phyloP scores from a whole-genome alignment of 1,140 invertebrate species.

The Sitophilus oryzae region DNA sequence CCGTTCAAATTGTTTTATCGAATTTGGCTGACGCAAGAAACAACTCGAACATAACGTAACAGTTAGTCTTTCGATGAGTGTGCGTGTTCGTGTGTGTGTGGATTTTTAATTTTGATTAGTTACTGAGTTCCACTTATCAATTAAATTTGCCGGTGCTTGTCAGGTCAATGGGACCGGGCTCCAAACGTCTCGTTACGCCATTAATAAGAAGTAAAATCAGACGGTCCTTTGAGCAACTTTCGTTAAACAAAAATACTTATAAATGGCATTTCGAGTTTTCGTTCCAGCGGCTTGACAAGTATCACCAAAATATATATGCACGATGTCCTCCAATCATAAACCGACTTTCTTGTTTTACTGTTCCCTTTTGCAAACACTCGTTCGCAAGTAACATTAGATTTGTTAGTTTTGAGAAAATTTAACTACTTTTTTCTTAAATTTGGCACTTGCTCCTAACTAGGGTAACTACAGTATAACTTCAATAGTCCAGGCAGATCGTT shows the following conservation, averaged over 20 bases:
- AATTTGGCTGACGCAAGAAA: constrained; percentile 39
- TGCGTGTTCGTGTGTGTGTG: constrained; percentile 44
- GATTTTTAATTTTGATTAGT: constrained; percentile 40
- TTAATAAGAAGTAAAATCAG: constrained; percentile 1
- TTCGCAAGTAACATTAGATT: no score
- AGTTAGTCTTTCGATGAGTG: constrained; percentile 44
- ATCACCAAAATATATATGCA: constrained; percentile 27
- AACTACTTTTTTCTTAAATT: no score
- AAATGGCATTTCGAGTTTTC: neutral
- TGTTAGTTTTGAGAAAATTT: no score
- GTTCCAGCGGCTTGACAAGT: constrained; percentile 20
- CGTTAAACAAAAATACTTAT: constrained; percentile 1
- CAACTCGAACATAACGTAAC: constrained; percentile 40
- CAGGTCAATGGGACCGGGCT: constrained; percentile 23
- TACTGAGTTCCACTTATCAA: constrained; percentile 42
- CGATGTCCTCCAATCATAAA: constrained; percentile 28
- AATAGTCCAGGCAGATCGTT: no score
- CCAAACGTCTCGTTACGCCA: constrained; percentile 14
- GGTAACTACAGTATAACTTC: no score
- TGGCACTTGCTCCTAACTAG: no score
- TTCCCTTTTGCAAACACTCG: no score
- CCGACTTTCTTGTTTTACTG: no score
- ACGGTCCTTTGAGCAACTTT: no score
- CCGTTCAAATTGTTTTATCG: constrained; percentile 38
- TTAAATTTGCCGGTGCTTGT: constrained; percentile 22